Base-by-base conservation (phyloP, 2,797 vertebrate species). In the Fratercula arctica region DNA sequence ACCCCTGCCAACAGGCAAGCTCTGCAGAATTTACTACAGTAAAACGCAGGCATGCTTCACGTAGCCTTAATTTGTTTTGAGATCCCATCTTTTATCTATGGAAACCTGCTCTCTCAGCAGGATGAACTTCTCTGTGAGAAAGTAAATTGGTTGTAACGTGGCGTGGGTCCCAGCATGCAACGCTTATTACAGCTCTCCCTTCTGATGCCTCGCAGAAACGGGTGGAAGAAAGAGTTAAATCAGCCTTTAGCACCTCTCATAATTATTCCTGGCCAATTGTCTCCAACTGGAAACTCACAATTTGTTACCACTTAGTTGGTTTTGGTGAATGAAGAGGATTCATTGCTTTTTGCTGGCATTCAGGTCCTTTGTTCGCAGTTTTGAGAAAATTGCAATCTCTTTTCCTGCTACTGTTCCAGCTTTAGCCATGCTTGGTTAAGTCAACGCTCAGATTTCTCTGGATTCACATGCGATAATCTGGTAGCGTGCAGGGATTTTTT, bases 371-470 rank as follows among this genome's bases (percentile, higher is more conserved):
- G 93, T 96, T 94, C 64, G 4, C 76, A 59, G 75, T 78, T 93
- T 95, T 10, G 59, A 91, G 95, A 96, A 94, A 96, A 95, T 83
- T 61, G 88, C 94, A 80, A 96, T 94, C 84, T 94, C 92, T 94
- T 95, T 96, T 96, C 95, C 92, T 83, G 93, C 90, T 95, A 83
- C 95, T 94, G 91, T 96, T 97, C 96, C 95, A 96, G 94, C 91
- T 96, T 97, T 97, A 96, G 92, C 87, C 91, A 97, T 96, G 96
- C 96, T 95, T 91, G 96, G 95, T 69, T 97, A 95, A 95, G 69
- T 72, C 72, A 92, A 8, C 0, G 11, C 92, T 93, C 84, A 66
- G 75, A 59, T 92, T 96, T 72, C 90, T 51, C 75, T 68, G 84
- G 54, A 81, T 85, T 92, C 81, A 9, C 39, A 29, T n/a, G 46